These are phyloP conservation scores for Cyanoramphus novaezelandiae DNA, from an alignment of 2,113 vertebrate genomes.

Conservation along the genomic window DNA sequence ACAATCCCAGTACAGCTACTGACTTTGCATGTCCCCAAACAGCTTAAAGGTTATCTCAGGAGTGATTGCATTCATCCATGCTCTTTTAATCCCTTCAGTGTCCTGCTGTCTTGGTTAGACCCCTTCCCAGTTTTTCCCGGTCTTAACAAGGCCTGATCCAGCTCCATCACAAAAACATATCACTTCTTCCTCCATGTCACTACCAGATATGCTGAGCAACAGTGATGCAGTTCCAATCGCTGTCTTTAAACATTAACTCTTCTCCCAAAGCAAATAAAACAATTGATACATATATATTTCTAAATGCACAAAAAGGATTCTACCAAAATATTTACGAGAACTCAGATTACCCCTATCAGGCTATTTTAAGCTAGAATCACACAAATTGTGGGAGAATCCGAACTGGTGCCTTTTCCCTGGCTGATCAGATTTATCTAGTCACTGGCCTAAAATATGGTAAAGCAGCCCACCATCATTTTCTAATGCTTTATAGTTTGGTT, in stretches of 20 bases:
- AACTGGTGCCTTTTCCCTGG: not conserved
- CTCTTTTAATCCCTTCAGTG: not conserved
- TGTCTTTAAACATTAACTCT: not conserved
- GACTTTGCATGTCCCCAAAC: not conserved
- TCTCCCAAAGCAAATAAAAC: not conserved
- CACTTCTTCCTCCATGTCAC: not conserved
- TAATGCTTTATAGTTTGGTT: not conserved
- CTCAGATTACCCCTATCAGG: fast-evolving
- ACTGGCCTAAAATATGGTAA: not conserved
- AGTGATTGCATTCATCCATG: not conserved
- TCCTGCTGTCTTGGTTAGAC: not conserved
- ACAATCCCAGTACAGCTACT: not conserved
- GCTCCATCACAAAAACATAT: not conserved
- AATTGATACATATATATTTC: not conserved
- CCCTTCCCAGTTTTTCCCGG: not conserved
- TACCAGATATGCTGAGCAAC: not conserved
- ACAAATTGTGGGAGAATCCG: not conserved
- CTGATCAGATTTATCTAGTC: not conserved
- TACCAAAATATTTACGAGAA: not conserved
- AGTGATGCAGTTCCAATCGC: not conserved
- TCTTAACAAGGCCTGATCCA: not conserved
- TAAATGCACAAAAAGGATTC: not conserved
- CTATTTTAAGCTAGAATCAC: not conserved
- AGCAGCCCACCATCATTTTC: not conserved
- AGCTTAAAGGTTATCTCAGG: not conserved